Evolutionary conservation across 2,113 vertebrate genomes (phyloP).

Genomic region (Colius striatus): DNA sequence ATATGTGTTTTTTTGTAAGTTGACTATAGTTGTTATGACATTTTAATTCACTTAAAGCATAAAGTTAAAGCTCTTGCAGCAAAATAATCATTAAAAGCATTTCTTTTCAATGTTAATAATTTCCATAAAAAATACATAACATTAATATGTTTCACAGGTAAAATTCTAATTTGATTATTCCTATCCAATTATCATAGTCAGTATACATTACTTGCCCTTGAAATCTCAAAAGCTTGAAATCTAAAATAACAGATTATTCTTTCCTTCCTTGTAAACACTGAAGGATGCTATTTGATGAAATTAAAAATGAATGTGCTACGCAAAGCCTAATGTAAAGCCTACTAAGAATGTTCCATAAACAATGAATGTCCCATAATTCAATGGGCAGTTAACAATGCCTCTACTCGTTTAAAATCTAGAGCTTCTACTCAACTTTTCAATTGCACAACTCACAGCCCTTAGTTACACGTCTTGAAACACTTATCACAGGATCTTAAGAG

Average conservation of each 20-base stretch:
- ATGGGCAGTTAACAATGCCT: not conserved
- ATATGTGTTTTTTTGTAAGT: not conserved
- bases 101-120: not conserved
- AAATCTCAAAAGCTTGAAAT: not conserved
- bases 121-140: not conserved
- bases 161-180: not conserved
- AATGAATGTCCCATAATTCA: not conserved
- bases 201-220: not conserved
- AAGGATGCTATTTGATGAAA: not conserved
- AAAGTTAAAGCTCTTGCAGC: not conserved
- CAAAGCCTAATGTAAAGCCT: not conserved
- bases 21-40: not conserved
- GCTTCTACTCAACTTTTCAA: not conserved
- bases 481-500: too few species aligned
- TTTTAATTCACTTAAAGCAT: not conserved
- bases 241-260: not conserved
- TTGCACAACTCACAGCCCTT: not conserved
- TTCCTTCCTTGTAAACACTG: not conserved
- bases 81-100: not conserved
- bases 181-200: not conserved
- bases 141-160: not conserved
- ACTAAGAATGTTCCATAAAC: not conserved
- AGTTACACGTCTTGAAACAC: not conserved
- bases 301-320: not conserved
- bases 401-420: not conserved